A percentile compares a stretch with the other conserved stretches of the same genome.
Evolutionary conservation across 2,888 invertebrate genomes (phyloP).

Genomic region (Ariolimax columbianus): DNA sequence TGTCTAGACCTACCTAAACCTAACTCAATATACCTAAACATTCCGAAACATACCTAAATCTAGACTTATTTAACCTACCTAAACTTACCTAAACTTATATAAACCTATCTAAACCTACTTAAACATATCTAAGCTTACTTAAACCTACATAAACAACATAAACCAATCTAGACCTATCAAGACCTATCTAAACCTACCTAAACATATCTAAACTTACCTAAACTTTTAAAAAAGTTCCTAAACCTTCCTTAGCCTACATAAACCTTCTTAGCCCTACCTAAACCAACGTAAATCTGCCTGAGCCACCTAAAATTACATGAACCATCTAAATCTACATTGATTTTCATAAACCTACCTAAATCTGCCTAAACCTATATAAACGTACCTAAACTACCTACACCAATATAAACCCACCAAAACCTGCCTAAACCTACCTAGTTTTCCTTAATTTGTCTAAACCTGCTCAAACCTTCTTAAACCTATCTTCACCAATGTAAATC

Average conservation of each 20-base stretch:
- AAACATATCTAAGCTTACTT: not conserved
- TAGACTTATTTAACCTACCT: not conserved
- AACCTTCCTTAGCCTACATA: too few species aligned
- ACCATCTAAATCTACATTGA: too few species aligned
- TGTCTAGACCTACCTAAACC: not conserved
- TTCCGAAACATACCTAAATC: not conserved
- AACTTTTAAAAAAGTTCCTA: too few species aligned
- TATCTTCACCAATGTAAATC: not conserved
- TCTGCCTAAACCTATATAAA: too few species aligned
- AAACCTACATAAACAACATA: not conserved
- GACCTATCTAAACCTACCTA: not conserved
- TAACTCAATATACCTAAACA: not conserved
- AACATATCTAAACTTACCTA: not conserved
- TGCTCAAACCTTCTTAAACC: not conserved
- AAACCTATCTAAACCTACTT: not conserved
- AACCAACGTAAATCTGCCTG: too few species aligned
- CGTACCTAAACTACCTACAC: too few species aligned
- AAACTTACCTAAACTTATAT: not conserved
- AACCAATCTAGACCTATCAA: not conserved
- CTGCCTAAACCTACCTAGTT: not conserved
- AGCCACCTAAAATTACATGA: too few species aligned
- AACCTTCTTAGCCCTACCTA: too few species aligned
- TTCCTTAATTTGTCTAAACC: not conserved
- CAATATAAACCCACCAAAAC: not conserved
- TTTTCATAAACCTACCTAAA: too few species aligned